These are phyloP conservation scores for Notocelia uddmanniana DNA, from an alignment of 2,888 invertebrate genomes.

Conservation along the genomic window DNA sequence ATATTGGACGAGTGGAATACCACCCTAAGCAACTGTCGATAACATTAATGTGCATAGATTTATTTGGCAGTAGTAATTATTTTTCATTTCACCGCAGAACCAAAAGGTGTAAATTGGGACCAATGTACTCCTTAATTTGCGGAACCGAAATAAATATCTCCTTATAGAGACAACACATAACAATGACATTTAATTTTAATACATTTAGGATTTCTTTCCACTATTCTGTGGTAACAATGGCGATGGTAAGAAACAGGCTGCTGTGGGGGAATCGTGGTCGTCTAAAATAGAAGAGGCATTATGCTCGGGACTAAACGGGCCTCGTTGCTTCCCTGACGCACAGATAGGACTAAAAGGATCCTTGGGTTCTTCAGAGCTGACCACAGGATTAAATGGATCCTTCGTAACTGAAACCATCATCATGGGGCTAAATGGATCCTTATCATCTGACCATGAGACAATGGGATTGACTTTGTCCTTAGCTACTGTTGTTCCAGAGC, in stretches of 20 bases:
- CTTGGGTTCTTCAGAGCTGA: conserved; percentile 20
- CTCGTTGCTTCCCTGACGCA: conserved; percentile 8
- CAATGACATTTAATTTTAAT: neutral
- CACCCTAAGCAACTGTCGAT: too few relatives aligned
- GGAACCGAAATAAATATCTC: conserved; percentile 22
- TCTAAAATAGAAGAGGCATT: conserved; percentile 71
- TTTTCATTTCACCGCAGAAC: too few relatives aligned
- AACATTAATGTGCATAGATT: too few relatives aligned
- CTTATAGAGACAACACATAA: neutral
- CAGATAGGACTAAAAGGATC: conserved; percentile 50
- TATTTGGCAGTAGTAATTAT: too few relatives aligned
- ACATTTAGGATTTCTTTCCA: conserved; percentile 57
- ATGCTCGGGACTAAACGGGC: conserved; percentile 49
- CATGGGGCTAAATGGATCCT: conserved; percentile 22
- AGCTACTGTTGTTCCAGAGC: conserved; percentile 29
- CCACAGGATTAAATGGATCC: conserved; percentile 11
- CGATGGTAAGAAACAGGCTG: conserved; percentile 84
- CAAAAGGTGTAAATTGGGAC: too few relatives aligned
- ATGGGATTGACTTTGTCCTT: conserved; percentile 49
- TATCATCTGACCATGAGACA: neutral
- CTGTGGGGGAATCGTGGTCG: conserved; percentile 73
- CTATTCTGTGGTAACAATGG: conserved; percentile 84
- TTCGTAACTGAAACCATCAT: neutral
- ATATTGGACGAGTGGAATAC: too few relatives aligned
- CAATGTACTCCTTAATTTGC: too few relatives aligned